Conservation (phyloP, 2,888 invertebrate species). For the Drosophila recens region DNA sequence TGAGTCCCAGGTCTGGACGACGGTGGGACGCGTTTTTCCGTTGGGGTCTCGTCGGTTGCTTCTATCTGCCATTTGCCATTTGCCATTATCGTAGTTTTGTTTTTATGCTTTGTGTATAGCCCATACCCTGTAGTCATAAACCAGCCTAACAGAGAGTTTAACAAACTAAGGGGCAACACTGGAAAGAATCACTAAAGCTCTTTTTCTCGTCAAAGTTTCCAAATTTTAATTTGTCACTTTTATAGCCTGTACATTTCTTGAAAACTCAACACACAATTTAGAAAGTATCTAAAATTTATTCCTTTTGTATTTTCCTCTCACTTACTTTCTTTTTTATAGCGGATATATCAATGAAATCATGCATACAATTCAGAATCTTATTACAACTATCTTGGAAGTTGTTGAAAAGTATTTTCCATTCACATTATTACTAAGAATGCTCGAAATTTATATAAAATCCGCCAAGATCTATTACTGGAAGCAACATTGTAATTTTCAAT, state of each 20-base stretch:
- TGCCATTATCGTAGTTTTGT: conserved; percentile 66
- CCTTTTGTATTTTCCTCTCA: not conserved
- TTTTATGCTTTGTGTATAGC: conserved; percentile 36
- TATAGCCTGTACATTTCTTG: not conserved
- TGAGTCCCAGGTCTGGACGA: conserved; percentile 35
- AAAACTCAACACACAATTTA: not conserved
- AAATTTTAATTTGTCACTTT: not conserved
- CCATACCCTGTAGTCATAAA: conserved; percentile 10
- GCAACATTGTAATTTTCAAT: no score
- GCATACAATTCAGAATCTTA: not conserved
- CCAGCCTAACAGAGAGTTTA: not conserved
- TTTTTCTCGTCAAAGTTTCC: no score
- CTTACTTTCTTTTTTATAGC: not conserved
- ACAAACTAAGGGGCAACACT: not conserved
- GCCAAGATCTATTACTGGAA: no score
- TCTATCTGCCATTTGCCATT: conserved; percentile 65
- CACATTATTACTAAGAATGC: no score
- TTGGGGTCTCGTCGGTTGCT: conserved; percentile 9
- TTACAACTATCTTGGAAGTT: no score
- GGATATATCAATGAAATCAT: not conserved
- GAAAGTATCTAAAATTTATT: not conserved
- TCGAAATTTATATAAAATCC: no score
- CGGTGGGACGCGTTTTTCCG: conserved; percentile 1
- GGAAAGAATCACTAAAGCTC: no score
- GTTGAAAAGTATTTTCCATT: no score